Percentiles rank a stretch among this genome's conserved stretches.
Conservation (phyloP, 1,140 invertebrate genomes). For the Octopus sinensis region DNA sequence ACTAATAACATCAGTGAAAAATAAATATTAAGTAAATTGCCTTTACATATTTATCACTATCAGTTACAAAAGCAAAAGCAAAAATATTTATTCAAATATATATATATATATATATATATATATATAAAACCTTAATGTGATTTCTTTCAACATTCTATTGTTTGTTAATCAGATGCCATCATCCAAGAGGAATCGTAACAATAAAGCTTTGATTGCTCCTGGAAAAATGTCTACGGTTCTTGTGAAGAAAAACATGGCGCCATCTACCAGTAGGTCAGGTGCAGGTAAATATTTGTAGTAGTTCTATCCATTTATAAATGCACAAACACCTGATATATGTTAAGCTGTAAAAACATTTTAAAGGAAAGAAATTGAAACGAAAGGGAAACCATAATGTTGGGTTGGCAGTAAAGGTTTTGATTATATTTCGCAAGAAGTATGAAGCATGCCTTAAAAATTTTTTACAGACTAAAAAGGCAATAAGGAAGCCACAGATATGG, state of each 20-base stretch:
- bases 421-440: no score
- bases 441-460: no score
- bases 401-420: no score
- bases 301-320: no score
- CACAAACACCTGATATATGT: no score
- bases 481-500: no score
- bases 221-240: not conserved
- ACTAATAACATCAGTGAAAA: not conserved
- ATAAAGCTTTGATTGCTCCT: slow-evolving; percentile 4
- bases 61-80: not conserved
- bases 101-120: not conserved
- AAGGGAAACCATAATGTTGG: no score
- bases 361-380: no score
- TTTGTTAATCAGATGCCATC: slow-evolving; percentile 3
- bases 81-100: not conserved
- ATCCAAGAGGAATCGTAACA: not conserved
- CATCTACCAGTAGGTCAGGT: not conserved
- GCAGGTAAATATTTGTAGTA: not conserved
- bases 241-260: not conserved
- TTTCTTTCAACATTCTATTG: not conserved
- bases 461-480: no score
- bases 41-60: not conserved
- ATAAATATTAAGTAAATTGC: not conserved
- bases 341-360: no score
- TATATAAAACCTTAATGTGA: not conserved